Evolutionary conservation across 1,140 invertebrate species (phyloP).

Genomic region (Eciton burchellii): DNA sequence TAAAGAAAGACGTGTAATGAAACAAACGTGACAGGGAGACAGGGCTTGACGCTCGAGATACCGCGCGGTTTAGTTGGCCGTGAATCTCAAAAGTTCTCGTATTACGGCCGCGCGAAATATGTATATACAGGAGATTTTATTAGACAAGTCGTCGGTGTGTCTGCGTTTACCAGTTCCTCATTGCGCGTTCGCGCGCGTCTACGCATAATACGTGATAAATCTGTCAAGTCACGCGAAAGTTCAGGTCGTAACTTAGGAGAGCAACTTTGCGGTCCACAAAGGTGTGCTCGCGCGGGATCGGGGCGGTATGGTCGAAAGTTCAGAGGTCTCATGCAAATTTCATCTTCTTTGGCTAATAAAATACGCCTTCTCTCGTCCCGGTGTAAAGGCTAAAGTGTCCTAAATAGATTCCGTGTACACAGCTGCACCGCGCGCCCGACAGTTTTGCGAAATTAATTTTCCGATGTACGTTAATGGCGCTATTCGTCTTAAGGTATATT

Average conservation of each 20-base stretch:
- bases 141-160: conserved; percentile 27
- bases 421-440: neutral
- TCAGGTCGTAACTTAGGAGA: conserved; percentile 67
- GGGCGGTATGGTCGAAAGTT: conserved; percentile 63
- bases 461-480: conserved; percentile 6
- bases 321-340: conserved; percentile 81
- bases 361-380: conserved; percentile 62
- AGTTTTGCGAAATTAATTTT: conserved; percentile 50
- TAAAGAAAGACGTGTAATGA: too few species aligned
- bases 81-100: neutral
- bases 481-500: neutral
- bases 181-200: conserved; percentile 56
- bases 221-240: conserved; percentile 66
- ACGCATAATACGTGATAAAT: too few species aligned
- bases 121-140: conserved; percentile 32
- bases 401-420: neutral
- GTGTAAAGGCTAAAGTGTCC: conserved; percentile 40
- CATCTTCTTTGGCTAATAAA: conserved; percentile 74
- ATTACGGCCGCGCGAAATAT: conserved; percentile 1
- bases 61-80: neutral
- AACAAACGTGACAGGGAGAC: neutral
- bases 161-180: conserved; percentile 57
- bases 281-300: conserved; percentile 45
- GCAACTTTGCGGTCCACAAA: conserved; percentile 66
- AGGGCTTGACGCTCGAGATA: neutral